phyloP scores from a whole-genome alignment of 2,888 invertebrate species.

The Zaprionus lineosus region DNA sequence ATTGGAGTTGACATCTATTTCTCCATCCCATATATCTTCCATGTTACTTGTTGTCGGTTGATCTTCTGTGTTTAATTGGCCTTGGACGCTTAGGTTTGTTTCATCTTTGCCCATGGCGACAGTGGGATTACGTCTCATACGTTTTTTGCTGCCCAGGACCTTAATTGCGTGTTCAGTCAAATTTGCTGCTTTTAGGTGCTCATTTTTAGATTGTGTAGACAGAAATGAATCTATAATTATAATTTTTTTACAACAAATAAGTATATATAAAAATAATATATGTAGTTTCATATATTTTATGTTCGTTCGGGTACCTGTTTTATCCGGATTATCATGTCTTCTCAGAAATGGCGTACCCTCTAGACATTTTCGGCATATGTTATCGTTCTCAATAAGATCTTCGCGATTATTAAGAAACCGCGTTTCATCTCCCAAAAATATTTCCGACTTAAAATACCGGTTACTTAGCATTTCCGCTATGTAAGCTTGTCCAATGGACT shows the following conservation, averaged over 20 bases:
- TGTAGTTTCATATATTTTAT: neutral
- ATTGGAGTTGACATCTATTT: slow-evolving; percentile 89
- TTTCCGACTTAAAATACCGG: slow-evolving; percentile 86
- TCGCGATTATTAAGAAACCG: slow-evolving; percentile 73
- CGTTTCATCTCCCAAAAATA: slow-evolving; percentile 89
- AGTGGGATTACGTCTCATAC: slow-evolving; percentile 71
- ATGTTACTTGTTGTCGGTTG: slow-evolving; percentile 7
- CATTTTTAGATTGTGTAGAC: slow-evolving; percentile 64
- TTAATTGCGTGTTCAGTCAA: slow-evolving; percentile 78
- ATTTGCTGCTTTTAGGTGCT: slow-evolving; percentile 76
- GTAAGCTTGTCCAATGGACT: slow-evolving; percentile 88
- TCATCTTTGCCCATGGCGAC: slow-evolving; percentile 62
- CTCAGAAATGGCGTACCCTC: slow-evolving; percentile 64
- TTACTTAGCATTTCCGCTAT: slow-evolving; percentile 93
- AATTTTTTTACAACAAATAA: no score
- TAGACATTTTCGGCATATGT: slow-evolving; percentile 77
- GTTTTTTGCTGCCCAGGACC: slow-evolving; percentile 72
- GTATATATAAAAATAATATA: neutral
- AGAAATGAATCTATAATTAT: slow-evolving; percentile 25
- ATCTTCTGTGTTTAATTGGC: slow-evolving; percentile 12
- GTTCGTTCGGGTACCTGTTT: slow-evolving; percentile 9
- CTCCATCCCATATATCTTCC: slow-evolving; percentile 86
- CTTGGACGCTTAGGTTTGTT: slow-evolving; percentile 19
- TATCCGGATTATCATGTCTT: slow-evolving; percentile 21
- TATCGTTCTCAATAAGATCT: slow-evolving; percentile 67